phyloP scores from a whole-genome alignment of 2,888 invertebrate species.

The Lepidocyrtoides sp. region DNA sequence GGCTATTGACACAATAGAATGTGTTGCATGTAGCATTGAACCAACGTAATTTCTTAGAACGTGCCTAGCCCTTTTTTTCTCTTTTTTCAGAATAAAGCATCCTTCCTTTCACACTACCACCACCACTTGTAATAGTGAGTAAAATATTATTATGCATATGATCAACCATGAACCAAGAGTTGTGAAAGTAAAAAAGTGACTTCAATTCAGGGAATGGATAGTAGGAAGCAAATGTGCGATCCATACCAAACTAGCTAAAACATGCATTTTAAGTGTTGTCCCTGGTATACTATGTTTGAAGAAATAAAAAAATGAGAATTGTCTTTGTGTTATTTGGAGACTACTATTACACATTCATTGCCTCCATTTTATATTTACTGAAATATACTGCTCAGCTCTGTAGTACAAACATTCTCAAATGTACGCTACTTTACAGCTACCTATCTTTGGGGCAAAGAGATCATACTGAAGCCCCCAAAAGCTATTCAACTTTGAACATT shows the following conservation, averaged over 20 bases:
- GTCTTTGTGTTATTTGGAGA: conserved; percentile 27
- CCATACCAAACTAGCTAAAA: conserved; percentile 33
- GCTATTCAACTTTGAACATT: conserved; percentile 62
- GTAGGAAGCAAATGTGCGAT: conserved; percentile 18
- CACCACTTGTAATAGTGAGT: not conserved
- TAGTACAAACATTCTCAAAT: too few relatives aligned
- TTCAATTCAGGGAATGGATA: conserved; percentile 23
- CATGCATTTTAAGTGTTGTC: not conserved
- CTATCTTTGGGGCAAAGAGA: too few relatives aligned
- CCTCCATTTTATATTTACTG: too few relatives aligned
- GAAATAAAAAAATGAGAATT: not conserved
- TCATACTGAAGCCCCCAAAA: conserved; percentile 12
- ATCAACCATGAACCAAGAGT: not conserved
- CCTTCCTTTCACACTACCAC: not conserved
- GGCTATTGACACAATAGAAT: too few relatives aligned
- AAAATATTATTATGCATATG: conserved; percentile 62
- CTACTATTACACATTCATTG: conserved; percentile 46
- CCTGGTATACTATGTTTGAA: not conserved
- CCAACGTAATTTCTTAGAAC: not conserved
- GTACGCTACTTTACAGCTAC: too few relatives aligned
- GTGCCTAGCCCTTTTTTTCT: conserved; percentile 1
- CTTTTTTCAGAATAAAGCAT: not conserved
- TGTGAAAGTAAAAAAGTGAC: not conserved
- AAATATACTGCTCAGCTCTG: too few relatives aligned
- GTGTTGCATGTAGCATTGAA: too few relatives aligned